Evolutionary conservation across 2,888 invertebrate species (phyloP).

Genomic region (Drosophila anomalata): DNA sequence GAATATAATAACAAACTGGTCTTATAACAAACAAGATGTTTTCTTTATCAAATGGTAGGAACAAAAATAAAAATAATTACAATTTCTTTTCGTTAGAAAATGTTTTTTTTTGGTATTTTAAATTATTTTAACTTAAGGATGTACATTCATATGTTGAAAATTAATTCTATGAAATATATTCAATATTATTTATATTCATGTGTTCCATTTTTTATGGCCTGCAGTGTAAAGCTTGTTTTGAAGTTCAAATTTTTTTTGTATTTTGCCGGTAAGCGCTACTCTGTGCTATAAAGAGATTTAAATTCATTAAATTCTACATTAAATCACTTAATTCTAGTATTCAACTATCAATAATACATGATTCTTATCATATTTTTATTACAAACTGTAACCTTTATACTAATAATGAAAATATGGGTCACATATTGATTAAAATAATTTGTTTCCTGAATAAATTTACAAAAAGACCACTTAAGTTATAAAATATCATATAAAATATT

Average conservation of each 20-base stretch:
- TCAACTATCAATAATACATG: neutral
- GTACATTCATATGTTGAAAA: neutral
- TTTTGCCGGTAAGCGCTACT: conserved; percentile 30
- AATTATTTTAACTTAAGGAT: neutral
- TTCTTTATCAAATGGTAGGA: neutral
- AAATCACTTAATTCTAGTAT: neutral
- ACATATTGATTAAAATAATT: neutral
- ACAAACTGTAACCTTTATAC: neutral
- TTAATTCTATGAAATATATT: neutral
- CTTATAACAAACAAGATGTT: neutral
- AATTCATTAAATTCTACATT: neutral
- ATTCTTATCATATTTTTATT: neutral
- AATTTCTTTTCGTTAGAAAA: neutral
- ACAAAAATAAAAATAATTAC: neutral
- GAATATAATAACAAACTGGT: neutral
- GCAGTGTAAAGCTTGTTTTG: conserved; percentile 40
- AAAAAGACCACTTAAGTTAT: too few species aligned
- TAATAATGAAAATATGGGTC: neutral
- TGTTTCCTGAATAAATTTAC: neutral
- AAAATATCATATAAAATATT: too few species aligned
- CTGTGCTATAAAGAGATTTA: neutral
- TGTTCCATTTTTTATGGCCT: conserved; percentile 7
- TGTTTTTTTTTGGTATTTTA: neutral
- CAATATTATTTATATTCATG: neutral
- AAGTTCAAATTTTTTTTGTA: conserved; percentile 19